A percentile compares a stretch with the other conserved stretches of the same genome.
These are phyloP conservation scores for Drosophila nikananu DNA, from an alignment of 1,140 invertebrate genomes.

Conservation along the genomic window DNA sequence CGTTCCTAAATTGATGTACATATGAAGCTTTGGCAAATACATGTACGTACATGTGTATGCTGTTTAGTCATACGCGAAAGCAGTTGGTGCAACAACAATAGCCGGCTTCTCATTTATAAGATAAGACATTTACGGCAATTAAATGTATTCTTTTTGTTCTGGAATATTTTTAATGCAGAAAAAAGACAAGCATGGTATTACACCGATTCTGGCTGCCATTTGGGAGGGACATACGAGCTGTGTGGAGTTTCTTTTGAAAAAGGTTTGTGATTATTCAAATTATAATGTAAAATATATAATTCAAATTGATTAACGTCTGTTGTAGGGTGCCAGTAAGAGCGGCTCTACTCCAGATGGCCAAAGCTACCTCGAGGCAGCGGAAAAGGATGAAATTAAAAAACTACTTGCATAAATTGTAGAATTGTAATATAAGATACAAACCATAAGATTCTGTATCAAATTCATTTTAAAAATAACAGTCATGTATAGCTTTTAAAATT, in stretches of 20 bases:
- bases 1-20: neutral
- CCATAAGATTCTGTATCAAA: slow-evolving; percentile 38
- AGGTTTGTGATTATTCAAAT: slow-evolving; percentile 75
- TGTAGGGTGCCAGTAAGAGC: slow-evolving; percentile 91
- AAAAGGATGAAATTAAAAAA: slow-evolving; percentile 93
- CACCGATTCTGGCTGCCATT: slow-evolving; percentile 95
- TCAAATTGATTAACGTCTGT: neutral
- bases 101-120: neutral
- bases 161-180: slow-evolving; percentile 43
- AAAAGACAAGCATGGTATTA: slow-evolving; percentile 97
- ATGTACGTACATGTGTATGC: slow-evolving; percentile 1
- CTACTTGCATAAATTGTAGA: slow-evolving; percentile 45
- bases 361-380: slow-evolving; percentile 94
- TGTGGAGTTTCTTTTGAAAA: slow-evolving; percentile 94
- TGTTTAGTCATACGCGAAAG: slow-evolving; percentile 32
- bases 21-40: neutral
- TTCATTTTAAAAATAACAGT: slow-evolving; percentile 35
- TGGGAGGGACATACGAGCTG: slow-evolving; percentile 98
- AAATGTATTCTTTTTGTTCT: neutral
- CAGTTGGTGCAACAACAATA: neutral
- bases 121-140: neutral
- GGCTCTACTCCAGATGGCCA: slow-evolving; percentile 94
- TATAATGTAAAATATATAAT: neutral
- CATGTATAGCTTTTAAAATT: slow-evolving; percentile 36
- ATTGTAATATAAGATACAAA: slow-evolving; percentile 29